These are phyloP conservation scores for Pao palembangensis DNA, from an alignment of 2,113 vertebrate species.

Conservation along the genomic window DNA sequence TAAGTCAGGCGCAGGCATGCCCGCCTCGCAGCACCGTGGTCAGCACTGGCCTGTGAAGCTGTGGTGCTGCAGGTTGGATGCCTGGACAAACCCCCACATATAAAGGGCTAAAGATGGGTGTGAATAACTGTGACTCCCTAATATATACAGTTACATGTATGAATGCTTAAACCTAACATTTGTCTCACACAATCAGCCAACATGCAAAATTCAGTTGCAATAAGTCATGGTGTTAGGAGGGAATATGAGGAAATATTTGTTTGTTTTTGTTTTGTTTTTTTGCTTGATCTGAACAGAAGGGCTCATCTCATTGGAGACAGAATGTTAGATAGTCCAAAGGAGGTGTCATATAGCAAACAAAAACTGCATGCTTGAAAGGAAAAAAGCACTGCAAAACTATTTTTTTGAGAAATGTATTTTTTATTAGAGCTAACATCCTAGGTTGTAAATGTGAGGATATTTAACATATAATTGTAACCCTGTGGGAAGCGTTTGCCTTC, in stretches of 20 bases:
- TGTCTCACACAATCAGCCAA: slow-evolving; percentile 63
- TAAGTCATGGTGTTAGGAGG: slow-evolving; percentile 56
- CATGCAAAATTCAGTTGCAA: slow-evolving; percentile 70
- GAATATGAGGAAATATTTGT: slow-evolving; percentile 62
- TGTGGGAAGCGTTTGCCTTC: slow-evolving; percentile 66
- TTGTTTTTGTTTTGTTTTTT: slow-evolving; percentile 27
- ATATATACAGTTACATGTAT: slow-evolving; percentile 60
- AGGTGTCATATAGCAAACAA: slow-evolving; percentile 21
- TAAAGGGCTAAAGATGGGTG: slow-evolving; percentile 78
- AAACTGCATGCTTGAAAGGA: slow-evolving; percentile 86
- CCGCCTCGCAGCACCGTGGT: slow-evolving; percentile 66
- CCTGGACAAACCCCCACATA: slow-evolving; percentile 56
- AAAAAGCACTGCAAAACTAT: slow-evolving; percentile 95
- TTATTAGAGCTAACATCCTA: slow-evolving; percentile 98
- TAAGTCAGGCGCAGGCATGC: slow-evolving; percentile 83
- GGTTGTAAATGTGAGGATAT: slow-evolving; percentile 97
- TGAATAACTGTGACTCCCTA: slow-evolving; percentile 65
- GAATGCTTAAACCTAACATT: slow-evolving; percentile 61
- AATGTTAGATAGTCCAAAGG: slow-evolving; percentile 35
- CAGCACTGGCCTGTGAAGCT: slow-evolving; percentile 86
- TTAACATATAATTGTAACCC: slow-evolving; percentile 92
- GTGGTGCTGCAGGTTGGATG: slow-evolving; percentile 12
- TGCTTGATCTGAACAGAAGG: slow-evolving; percentile 35
- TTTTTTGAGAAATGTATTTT: slow-evolving; percentile 98
- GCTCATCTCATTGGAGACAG: slow-evolving; percentile 9